Conservation (phyloP, 2,888 invertebrate genomes). For the Diaperis boleti region DNA sequence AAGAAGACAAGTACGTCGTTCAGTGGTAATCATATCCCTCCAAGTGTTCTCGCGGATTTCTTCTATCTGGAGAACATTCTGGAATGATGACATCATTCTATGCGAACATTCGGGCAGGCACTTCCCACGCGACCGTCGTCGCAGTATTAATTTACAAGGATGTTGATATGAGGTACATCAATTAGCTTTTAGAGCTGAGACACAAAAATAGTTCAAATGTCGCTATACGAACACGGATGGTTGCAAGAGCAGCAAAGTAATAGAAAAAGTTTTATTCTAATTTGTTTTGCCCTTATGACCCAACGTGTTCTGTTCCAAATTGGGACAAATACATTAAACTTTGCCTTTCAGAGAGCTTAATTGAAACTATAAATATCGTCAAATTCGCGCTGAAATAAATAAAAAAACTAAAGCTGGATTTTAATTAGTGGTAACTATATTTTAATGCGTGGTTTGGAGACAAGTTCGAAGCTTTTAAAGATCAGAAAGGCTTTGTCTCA, state of each 20-base stretch:
- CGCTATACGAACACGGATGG: constrained; percentile 4
- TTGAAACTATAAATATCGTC: constrained; percentile 3
- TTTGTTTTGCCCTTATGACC: constrained; percentile 12
- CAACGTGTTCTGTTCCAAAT: constrained; percentile 11
- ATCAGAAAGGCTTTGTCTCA: constrained; percentile 3
- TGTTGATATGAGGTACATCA: too few species aligned
- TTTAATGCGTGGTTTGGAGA: not conserved
- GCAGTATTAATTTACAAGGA: too few species aligned
- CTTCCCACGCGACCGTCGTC: too few species aligned
- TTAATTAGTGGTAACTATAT: constrained; percentile 4
- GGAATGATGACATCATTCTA: too few species aligned
- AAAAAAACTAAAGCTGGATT: not conserved
- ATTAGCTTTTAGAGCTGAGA: too few species aligned
- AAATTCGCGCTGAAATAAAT: not conserved
- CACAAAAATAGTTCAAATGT: not conserved
- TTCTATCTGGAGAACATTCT: too few species aligned
- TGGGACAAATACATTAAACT: constrained; percentile 11
- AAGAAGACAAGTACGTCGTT: too few species aligned
- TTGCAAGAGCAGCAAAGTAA: constrained; percentile 8
- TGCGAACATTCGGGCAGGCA: too few species aligned
- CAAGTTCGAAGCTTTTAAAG: not conserved
- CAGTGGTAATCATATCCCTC: too few species aligned
- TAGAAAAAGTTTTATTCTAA: constrained; percentile 31
- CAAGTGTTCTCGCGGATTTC: too few species aligned
- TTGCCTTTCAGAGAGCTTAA: not conserved